Conservation (phyloP, 2,113 vertebrate species). For the Embiotoca jacksoni region DNA sequence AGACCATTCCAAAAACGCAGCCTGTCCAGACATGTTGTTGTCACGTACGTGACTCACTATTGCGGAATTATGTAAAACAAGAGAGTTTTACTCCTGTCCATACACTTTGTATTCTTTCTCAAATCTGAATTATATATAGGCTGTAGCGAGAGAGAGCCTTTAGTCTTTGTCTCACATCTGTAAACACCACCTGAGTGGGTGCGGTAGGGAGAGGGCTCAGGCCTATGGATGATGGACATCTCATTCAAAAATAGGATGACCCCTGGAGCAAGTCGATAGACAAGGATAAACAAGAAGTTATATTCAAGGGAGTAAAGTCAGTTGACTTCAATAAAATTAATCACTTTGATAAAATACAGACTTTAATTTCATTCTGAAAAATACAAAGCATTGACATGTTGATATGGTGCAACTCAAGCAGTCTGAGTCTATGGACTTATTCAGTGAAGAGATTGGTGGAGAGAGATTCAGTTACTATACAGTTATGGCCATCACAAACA, state of each 20-base stretch:
- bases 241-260: constrained; percentile 4
- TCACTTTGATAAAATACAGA: constrained; percentile 6
- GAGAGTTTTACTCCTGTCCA: background rate
- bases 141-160: constrained; percentile 1
- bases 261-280: background rate
- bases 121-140: constrained; percentile 35
- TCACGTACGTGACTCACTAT: background rate
- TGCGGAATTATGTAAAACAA: constrained; percentile 24
- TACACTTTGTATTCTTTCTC: background rate
- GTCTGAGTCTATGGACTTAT: no score
- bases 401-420: no score
- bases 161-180: constrained; percentile 52
- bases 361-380: no score
- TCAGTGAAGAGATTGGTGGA: no score
- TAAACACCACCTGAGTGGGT: constrained; percentile 39
- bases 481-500: no score
- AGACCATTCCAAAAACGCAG: background rate
- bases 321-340: background rate
- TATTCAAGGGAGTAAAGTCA: background rate
- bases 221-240: constrained; percentile 22
- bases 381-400: no score
- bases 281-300: background rate
- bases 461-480: no score
- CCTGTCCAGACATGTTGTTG: background rate
- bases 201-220: background rate